Evolutionary conservation across 2,797 vertebrate species (phyloP), one percentile per base, ranked within the genome.

Genomic region (Epinephelus malabaricus): DNA sequence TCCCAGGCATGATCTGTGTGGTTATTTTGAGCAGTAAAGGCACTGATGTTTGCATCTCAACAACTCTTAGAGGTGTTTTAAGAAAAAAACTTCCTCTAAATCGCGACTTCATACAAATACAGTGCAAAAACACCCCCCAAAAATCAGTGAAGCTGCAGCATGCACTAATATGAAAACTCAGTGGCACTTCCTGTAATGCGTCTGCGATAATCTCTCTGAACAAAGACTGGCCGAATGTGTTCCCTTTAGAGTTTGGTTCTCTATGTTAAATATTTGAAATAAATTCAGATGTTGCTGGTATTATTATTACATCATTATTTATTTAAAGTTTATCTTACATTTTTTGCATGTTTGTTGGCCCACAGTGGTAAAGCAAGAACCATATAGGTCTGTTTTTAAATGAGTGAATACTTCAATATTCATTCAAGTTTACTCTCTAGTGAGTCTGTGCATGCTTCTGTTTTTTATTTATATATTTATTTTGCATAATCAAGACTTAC

Each of bases 401-500:
- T 45, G 11, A 58, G 45, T 17, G 43, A 51, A 65, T 58, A 0
- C 45, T 30, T 70, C 18, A 45, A 54, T 40, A 58, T 23, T 67
- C 64, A 21, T 54, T 34, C 4, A 25, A 30, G 13, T 46, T 51
- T 50, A 55, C 40, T 69, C 38, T 55, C 12, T 6, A 11, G 45
- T 51, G 23, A 45, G 19, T 38, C n/a, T 50, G 23, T 17, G 13
- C 19, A 23, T 49, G 21, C 25, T 69, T 21, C 27, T 40, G 46
- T 18, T 58, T 8, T 10, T 58, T 43, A 25, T 53, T 34, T 34
- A 34, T 34, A 7, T 34, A 34, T 34, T 34, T 34, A 34, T 67
- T 53, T n/a, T 30, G 50, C 21, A 13, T 63, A 63, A 79, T 76
- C 13, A 69, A 51, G 43, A 64, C 47, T 56, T 58, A 51, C 21